Conservation (phyloP, 2,888 invertebrate genomes). For the Tetragonula carbonaria region DNA sequence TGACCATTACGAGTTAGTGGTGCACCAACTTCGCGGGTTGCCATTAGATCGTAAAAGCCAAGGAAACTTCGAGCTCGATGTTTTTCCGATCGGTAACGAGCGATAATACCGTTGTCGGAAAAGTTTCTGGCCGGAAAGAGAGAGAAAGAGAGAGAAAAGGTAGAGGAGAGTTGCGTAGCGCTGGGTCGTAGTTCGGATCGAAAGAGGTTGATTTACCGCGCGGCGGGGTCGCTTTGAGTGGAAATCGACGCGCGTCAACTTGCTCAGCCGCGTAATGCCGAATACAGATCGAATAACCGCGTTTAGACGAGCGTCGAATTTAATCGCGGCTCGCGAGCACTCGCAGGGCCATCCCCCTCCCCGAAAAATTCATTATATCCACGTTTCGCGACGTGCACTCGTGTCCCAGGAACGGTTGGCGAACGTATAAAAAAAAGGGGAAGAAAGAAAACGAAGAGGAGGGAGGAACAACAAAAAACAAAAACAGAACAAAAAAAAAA, state of each 20-base stretch:
- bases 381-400: constrained; percentile 9
- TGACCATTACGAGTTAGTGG: not conserved
- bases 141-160: not conserved
- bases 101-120: not conserved
- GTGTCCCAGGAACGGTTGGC: constrained; percentile 31
- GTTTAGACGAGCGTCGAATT: constrained; percentile 50
- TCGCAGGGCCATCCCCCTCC: not conserved
- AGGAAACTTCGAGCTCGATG: not conserved
- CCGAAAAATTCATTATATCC: constrained; percentile 56
- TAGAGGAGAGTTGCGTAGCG: not conserved
- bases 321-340: constrained; percentile 40
- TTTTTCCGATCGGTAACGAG: not conserved
- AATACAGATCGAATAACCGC: constrained; percentile 44
- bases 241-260: constrained; percentile 41
- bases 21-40: not conserved
- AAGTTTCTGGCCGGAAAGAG: not conserved
- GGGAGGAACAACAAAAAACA: not conserved
- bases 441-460: not conserved
- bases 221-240: constrained; percentile 2
- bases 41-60: not conserved
- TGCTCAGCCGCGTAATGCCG: constrained; percentile 28
- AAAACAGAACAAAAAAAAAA: not conserved
- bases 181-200: not conserved
- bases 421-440: not conserved
- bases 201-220: constrained; percentile 5